Percentiles rank a stretch among this genome's conserved stretches.
Evolutionary conservation across 2,888 invertebrate genomes (phyloP).

Genomic region (Sicus ferrugineus): DNA sequence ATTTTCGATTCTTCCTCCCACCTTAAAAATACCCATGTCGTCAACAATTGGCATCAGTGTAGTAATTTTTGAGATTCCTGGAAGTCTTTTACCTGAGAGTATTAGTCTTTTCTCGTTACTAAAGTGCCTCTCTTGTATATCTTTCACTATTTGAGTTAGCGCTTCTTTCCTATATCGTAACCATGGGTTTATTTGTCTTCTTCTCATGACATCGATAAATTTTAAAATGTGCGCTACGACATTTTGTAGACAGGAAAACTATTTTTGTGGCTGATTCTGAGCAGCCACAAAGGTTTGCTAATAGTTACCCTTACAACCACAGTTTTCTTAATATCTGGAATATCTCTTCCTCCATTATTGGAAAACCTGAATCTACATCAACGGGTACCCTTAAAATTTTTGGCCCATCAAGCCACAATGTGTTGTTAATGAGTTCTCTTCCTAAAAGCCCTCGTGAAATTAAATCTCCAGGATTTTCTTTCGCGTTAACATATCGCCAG

Average conservation of each 20-base stretch:
- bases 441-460: constrained; percentile 7
- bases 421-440: not conserved
- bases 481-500: not conserved
- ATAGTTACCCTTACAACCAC: not conserved
- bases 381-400: not conserved
- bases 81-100: not conserved
- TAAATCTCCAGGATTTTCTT: constrained; percentile 21
- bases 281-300: not conserved
- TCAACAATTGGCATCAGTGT: not conserved
- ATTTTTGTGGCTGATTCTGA: not conserved
- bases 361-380: not conserved
- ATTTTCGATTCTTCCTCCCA: constrained; percentile 5
- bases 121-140: constrained; percentile 7
- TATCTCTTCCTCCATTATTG: not conserved
- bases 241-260: not conserved
- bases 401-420: constrained; percentile 5
- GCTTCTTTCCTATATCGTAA: not conserved
- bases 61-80: not conserved
- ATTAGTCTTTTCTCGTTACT: not conserved
- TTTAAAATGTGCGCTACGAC: not conserved
- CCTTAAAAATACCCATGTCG: not conserved
- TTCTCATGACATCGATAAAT: not conserved
- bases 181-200: not conserved
- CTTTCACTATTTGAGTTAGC: not conserved
- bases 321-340: constrained; percentile 10